phyloP scores from a whole-genome alignment of 1,140 invertebrate species.

The Panagrolaimus sp. region DNA sequence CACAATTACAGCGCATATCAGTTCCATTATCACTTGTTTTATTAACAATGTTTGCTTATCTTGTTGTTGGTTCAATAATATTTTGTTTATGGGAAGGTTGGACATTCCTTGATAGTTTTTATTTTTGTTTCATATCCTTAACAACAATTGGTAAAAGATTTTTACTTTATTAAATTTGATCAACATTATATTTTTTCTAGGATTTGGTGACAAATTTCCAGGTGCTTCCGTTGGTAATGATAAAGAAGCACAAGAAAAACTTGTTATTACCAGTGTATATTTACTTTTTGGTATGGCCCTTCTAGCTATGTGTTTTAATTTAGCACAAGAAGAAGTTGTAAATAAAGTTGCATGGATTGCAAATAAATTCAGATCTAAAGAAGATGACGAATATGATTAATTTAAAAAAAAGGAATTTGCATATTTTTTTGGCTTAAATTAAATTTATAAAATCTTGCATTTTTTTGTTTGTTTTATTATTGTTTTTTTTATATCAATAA shows the following conservation, averaged over 20 bases:
- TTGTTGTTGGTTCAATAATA: slow-evolving; percentile 79
- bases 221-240: slow-evolving; percentile 68
- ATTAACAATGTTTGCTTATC: slow-evolving; percentile 80
- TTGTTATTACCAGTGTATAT: slow-evolving; percentile 77
- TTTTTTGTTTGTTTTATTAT: slow-evolving; percentile 5
- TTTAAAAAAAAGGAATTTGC: too few species aligned
- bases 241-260: slow-evolving; percentile 61
- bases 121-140: slow-evolving; percentile 83
- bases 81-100: slow-evolving; percentile 79
- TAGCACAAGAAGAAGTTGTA: slow-evolving; percentile 61
- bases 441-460: neutral
- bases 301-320: slow-evolving; percentile 96
- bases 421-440: too few species aligned
- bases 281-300: slow-evolving; percentile 91
- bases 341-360: slow-evolving; percentile 52
- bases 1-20: slow-evolving; percentile 53
- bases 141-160: slow-evolving; percentile 60
- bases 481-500: too few species aligned
- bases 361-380: slow-evolving; percentile 49
- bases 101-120: slow-evolving; percentile 82
- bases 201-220: slow-evolving; percentile 90
- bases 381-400: slow-evolving; percentile 35
- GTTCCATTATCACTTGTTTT: slow-evolving; percentile 76
- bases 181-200: slow-evolving; percentile 59
- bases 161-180: neutral